Conservation (phyloP, 2,888 invertebrate genomes). For the Sminthurides aquaticus region DNA sequence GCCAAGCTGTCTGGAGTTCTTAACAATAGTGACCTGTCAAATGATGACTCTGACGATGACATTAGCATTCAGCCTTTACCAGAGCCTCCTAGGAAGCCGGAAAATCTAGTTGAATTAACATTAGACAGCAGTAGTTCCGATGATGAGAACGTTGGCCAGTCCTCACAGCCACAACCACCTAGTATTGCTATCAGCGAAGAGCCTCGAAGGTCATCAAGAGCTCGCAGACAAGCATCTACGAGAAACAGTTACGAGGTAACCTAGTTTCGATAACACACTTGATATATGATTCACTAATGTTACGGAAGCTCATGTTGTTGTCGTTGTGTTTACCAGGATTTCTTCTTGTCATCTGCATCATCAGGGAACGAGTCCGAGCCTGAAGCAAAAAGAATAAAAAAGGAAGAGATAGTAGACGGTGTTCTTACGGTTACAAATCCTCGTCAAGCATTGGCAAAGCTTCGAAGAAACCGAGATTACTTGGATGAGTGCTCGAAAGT, state of each 20-base stretch:
- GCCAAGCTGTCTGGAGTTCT: no score
- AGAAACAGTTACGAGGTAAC: background rate
- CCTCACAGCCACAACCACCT: background rate
- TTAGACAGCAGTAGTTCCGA: background rate
- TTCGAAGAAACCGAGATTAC: background rate
- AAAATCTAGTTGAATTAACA: background rate
- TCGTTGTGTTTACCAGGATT: background rate
- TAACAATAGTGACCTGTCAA: background rate
- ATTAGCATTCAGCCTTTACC: background rate
- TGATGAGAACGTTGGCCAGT: background rate
- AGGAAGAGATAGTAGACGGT: background rate
- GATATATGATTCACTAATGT: background rate
- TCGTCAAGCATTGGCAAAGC: background rate
- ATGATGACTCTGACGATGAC: background rate
- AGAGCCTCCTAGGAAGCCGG: background rate
- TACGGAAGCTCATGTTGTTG: no score
- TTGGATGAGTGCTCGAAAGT: background rate
- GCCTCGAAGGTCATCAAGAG: background rate
- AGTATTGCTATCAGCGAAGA: background rate
- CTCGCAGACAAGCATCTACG: background rate
- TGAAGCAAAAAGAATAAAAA: background rate
- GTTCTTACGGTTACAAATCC: background rate
- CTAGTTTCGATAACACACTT: no score
- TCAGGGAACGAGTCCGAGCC: background rate
- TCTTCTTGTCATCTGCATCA: background rate